Evolutionary conservation across 2,797 vertebrate species (phyloP), one percentile per base, ranked within the genome.

Genomic region (Diceros bicornis): DNA sequence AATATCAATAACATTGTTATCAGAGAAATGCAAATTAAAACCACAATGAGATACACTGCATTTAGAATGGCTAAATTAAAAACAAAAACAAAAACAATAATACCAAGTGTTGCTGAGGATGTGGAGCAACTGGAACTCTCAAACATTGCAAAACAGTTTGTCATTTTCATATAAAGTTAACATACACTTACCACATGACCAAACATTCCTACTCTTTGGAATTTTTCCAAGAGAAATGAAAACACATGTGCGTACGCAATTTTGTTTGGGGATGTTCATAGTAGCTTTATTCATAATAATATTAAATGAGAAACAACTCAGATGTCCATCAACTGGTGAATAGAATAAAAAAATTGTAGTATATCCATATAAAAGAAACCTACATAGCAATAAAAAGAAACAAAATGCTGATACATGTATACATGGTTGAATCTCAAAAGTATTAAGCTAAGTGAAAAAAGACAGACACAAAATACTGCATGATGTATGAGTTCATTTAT

Each of bases 51-150:
- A 91, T 44, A 79, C 4, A 55, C 34, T 64, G 27, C 29, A 86
- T 71, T 78, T 71, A 85, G 81, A 95, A 69, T 69, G 79, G 41
- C 88, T 91, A 78, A 69, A 77, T 89, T 90, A 34, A 91, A 82
- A 74, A 68, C 23, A 37, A 75, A 2, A 77, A 64, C 7, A 61
- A 25, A 81, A 59, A 34, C 41, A 13, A 64, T 64, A 78, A 61
- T 71, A 12, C n/a, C 50, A 47, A 83, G 41, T 32, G 32, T 77
- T 68, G 72, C 7, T 68, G 55, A 91, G 64, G 41, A 37, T 61
- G 44, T 62, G 57, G 64, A 90, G 37, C 57, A 71, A 34, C 16
- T 85, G 27, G 27, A 91, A 71, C 25, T 50, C 25, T 90, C 34
- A 34, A 25, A 44, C 61, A 62, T 12, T 75, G 13, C 50, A 94